phyloP scores from a whole-genome alignment of 2,797 vertebrate species.

The Clarias laeviceps region DNA sequence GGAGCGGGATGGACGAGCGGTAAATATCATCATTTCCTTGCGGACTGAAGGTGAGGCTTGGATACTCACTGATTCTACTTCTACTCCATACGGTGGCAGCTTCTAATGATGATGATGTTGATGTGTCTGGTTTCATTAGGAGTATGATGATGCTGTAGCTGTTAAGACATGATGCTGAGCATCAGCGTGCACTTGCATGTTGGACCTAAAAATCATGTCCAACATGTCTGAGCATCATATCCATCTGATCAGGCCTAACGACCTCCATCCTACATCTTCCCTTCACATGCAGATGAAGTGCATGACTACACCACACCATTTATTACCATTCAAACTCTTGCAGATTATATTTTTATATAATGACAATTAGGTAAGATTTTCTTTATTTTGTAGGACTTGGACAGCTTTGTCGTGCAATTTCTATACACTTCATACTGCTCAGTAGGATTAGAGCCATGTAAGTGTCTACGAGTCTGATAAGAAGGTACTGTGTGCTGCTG shows the following conservation, averaged over 20 bases:
- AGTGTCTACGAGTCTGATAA: conserved; percentile 6
- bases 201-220: neutral
- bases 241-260: conserved; percentile 26
- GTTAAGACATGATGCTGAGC: neutral
- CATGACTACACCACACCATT: neutral
- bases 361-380: neutral
- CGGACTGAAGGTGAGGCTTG: conserved; percentile 74
- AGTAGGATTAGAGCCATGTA: conserved; percentile 9
- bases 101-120: neutral
- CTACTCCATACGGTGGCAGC: conserved; percentile 33
- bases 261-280: conserved; percentile 20
- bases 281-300: neutral
- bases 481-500: neutral
- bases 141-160: conserved; percentile 1
- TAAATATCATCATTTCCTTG: conserved; percentile 66
- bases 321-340: neutral
- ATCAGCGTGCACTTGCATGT: neutral
- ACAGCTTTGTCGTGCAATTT: neutral
- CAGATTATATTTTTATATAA: neutral
- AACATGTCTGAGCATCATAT: neutral
- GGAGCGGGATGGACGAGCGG: conserved; percentile 64
- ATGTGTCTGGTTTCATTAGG: neutral
- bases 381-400: neutral
- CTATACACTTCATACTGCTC: neutral
- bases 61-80: neutral